These are phyloP conservation scores for Stomatorhinus ivindoensis DNA, from an alignment of 2,113 vertebrate genomes.

Conservation along the genomic window DNA sequence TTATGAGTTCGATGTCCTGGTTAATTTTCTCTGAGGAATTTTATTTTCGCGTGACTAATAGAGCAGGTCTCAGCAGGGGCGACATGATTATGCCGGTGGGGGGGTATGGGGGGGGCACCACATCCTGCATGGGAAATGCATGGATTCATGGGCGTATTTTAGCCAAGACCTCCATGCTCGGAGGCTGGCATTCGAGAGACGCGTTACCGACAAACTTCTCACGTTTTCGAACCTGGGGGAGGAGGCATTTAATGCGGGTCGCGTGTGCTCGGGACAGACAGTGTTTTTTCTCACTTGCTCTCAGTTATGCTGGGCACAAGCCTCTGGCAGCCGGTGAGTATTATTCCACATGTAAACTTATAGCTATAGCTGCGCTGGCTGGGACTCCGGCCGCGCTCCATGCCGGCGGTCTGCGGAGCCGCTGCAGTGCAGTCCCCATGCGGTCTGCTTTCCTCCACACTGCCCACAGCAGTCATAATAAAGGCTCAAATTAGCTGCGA, in stretches of 20 bases:
- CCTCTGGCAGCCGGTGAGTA: neutral
- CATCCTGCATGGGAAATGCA: neutral
- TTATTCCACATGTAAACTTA: neutral
- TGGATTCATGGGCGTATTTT: neutral
- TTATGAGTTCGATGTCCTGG: conserved; percentile 46
- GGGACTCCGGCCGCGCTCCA: neutral
- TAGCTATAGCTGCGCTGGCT: neutral
- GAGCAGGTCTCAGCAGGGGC: conserved; percentile 1
- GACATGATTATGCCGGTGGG: neutral
- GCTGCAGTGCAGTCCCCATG: neutral
- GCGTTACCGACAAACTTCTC: neutral
- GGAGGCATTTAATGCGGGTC: neutral
- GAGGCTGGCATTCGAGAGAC: neutral
- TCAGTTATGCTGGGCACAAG: neutral
- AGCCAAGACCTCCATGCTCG: neutral
- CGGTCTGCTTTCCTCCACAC: neutral
- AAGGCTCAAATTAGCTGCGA: conserved; percentile 55
- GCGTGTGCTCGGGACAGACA: neutral
- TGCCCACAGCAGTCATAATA: conserved; percentile 52
- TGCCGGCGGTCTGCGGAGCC: neutral
- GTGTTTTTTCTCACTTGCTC: neutral
- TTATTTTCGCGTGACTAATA: conserved; percentile 26
- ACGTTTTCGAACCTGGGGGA: neutral
- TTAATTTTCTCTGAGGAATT: conserved; percentile 49
- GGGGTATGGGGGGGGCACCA: neutral